A percentile compares a stretch with the other conserved stretches of the same genome.
These are phyloP conservation scores for Percopsis omiscomaycus DNA, from an alignment of 2,797 vertebrate species.

Conservation along the genomic window DNA sequence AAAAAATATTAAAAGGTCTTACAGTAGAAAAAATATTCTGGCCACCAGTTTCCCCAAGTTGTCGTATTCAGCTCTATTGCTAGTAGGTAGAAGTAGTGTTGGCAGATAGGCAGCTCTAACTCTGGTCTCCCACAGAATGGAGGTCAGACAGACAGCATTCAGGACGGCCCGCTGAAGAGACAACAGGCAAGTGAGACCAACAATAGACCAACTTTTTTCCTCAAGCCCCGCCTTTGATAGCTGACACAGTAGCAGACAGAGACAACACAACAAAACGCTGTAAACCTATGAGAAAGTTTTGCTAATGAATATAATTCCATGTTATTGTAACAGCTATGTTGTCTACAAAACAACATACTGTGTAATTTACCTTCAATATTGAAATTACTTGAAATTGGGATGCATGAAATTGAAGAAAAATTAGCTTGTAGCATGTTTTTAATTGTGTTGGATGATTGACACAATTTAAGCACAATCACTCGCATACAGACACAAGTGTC, in stretches of 20 bases:
- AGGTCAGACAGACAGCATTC: constrained; percentile 76
- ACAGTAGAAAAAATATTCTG: background rate
- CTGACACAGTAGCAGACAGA: background rate
- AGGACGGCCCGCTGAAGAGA: constrained; percentile 80
- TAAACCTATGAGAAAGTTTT: background rate
- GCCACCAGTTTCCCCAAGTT: background rate
- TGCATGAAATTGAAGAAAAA: constrained; percentile 39
- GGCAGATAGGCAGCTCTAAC: constrained; percentile 71
- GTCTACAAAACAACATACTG: background rate
- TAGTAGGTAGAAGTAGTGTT: constrained; percentile 26
- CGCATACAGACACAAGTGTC: background rate
- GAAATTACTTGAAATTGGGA: background rate
- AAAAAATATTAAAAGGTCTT: too few species aligned
- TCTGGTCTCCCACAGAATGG: constrained; percentile 78
- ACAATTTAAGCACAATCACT: background rate
- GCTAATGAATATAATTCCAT: background rate
- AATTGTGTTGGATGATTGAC: background rate
- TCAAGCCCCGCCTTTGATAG: constrained; percentile 24
- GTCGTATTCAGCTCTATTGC: constrained; percentile 11
- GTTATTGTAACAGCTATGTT: background rate
- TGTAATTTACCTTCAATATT: background rate
- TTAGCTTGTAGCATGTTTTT: constrained; percentile 32
- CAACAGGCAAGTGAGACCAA: constrained; percentile 80
- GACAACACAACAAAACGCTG: background rate
- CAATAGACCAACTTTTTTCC: constrained; percentile 67